phyloP scores from a whole-genome alignment of 2,113 vertebrate species.

The Cephalopholis sonnerati region DNA sequence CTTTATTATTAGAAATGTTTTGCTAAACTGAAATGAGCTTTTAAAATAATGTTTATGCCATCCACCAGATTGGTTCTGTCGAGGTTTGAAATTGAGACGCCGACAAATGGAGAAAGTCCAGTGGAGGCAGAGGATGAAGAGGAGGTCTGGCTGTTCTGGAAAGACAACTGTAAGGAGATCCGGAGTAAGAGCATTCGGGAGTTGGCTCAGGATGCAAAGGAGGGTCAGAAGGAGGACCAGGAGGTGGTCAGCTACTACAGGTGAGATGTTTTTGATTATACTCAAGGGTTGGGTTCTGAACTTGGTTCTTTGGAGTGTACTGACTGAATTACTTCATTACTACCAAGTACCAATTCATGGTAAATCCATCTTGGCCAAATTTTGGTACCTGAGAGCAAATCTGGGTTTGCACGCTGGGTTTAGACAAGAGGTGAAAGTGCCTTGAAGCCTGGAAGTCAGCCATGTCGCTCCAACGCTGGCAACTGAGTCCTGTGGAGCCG shows the following conservation, averaged over 20 bases:
- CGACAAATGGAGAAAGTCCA: constrained; percentile 87
- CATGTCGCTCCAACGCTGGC: too few relatives aligned
- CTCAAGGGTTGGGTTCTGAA: background rate
- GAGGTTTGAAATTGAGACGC: constrained; percentile 92
- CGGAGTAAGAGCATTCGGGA: constrained; percentile 96
- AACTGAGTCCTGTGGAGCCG: too few relatives aligned
- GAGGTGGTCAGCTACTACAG: constrained; percentile 98
- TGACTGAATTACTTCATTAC: too few relatives aligned
- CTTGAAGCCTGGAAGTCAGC: too few relatives aligned
- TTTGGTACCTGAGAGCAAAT: too few relatives aligned
- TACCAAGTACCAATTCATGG: too few relatives aligned
- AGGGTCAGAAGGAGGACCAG: constrained; percentile 97
- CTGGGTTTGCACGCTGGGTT: too few relatives aligned
- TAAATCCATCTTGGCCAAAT: too few relatives aligned
- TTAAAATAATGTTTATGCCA: background rate
- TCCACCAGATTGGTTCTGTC: constrained; percentile 92
- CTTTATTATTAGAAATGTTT: background rate
- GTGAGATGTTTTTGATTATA: constrained; percentile 70
- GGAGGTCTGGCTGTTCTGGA: constrained; percentile 99
- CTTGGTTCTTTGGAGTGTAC: too few relatives aligned
- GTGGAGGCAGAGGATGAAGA: constrained; percentile 95
- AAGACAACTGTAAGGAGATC: constrained; percentile 92
- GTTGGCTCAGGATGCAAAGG: constrained; percentile 96
- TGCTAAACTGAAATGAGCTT: background rate
- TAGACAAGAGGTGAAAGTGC: too few relatives aligned